Evolutionary conservation across 2,888 invertebrate species (phyloP).

Genomic region (Gymnoscelis rufifasciata): DNA sequence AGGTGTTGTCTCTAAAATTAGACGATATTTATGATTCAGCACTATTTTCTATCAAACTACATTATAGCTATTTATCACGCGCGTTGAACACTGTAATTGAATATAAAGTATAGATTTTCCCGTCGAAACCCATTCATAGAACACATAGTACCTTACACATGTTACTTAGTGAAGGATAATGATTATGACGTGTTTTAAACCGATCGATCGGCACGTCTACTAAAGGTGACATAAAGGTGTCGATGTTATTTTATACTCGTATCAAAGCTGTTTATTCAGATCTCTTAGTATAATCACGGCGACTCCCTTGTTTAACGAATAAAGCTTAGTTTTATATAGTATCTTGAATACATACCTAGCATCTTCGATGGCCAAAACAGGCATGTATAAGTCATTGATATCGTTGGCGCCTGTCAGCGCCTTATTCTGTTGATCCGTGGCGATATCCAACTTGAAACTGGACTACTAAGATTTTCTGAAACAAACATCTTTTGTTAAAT

Average conservation of each 20-base stretch:
- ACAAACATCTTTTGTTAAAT: too few relatives aligned
- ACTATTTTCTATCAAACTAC: conserved; percentile 1
- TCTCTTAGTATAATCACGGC: neutral
- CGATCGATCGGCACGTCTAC: conserved; percentile 8
- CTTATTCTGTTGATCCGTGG: conserved; percentile 78
- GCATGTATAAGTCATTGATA: conserved; percentile 83
- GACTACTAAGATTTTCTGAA: conserved; percentile 32
- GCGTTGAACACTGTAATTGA: conserved; percentile 1
- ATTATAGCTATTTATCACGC: conserved; percentile 3
- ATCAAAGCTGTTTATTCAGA: conserved; percentile 5
- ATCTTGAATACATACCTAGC: conserved; percentile 70
- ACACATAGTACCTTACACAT: neutral
- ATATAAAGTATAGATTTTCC: conserved; percentile 7
- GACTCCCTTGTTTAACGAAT: neutral
- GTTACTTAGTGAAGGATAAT: conserved; percentile 10
- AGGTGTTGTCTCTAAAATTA: neutral
- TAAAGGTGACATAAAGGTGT: conserved; percentile 11
- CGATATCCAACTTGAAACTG: conserved; percentile 43
- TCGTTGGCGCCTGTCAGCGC: conserved; percentile 76
- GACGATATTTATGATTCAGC: conserved; percentile 4
- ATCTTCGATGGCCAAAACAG: conserved; percentile 82
- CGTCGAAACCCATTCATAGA: conserved; percentile 10
- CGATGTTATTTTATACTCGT: conserved; percentile 3
- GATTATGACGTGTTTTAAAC: conserved; percentile 8
- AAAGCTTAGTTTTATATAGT: too few relatives aligned